A percentile compares a stretch with the other conserved stretches of the same genome.
Conservation (phyloP, 2,113 vertebrate species). For the Periophthalmodon schlosseri region DNA sequence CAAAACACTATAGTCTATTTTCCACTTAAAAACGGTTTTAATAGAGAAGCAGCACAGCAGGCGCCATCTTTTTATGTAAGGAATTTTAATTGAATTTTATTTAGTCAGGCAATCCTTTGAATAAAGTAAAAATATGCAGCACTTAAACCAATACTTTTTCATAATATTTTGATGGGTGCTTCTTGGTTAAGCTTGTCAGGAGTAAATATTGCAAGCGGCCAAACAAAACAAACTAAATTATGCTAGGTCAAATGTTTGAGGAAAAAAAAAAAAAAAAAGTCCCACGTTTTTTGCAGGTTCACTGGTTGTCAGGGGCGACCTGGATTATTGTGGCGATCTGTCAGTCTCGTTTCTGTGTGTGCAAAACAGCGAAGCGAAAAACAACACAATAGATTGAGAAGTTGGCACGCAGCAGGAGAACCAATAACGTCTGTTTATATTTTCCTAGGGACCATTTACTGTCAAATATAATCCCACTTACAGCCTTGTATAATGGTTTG, state of each 20-base stretch:
- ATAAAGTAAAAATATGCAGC: conserved; percentile 35
- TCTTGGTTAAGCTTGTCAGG: conserved; percentile 10
- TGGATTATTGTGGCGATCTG: conserved; percentile 12
- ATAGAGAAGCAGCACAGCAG: conserved; percentile 20
- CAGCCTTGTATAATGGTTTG: conserved; percentile 49
- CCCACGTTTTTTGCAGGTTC: background rate
- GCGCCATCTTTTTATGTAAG: conserved; percentile 30
- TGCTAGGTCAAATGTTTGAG: background rate
- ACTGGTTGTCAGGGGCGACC: conserved; percentile 5
- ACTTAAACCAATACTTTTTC: conserved; percentile 29
- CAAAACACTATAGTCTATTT: conserved; percentile 23
- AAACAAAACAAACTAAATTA: conserved; percentile 2
- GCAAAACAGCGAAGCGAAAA: conserved; percentile 24
- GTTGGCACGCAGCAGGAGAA: conserved; percentile 46
- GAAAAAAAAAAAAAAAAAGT: background rate
- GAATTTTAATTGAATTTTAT: conserved; percentile 35
- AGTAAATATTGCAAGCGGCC: background rate
- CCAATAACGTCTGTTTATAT: conserved; percentile 56
- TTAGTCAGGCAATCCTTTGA: conserved; percentile 37
- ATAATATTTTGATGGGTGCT: background rate
- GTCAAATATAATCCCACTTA: conserved; percentile 63
- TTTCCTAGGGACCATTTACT: conserved; percentile 56
- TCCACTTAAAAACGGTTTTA: conserved; percentile 23
- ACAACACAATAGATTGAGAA: conserved; percentile 24
- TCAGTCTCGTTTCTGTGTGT: conserved; percentile 24